Percentiles rank a stretch among this genome's conserved stretches.
Conservation (phyloP, 1,140 invertebrate genomes). For the Gyrodactylus salaris region DNA sequence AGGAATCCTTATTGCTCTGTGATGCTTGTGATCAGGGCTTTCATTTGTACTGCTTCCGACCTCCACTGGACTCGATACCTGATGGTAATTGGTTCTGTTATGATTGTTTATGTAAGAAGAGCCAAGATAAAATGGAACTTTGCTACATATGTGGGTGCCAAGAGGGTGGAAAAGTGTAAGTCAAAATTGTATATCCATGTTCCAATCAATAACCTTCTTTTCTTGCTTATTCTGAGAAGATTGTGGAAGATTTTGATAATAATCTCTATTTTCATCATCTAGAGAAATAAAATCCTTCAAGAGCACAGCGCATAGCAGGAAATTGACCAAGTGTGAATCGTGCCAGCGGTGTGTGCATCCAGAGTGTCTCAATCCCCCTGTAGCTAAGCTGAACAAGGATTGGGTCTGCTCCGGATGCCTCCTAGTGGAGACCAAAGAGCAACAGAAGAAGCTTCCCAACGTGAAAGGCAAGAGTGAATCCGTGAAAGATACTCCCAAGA, state of each 20-base stretch:
- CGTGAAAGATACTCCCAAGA: not conserved
- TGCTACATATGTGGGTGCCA: conserved; percentile 13
- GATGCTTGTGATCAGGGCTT: conserved; percentile 88
- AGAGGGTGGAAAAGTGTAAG: not conserved
- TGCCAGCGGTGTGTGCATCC: conserved; percentile 6
- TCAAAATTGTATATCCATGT: too few relatives aligned
- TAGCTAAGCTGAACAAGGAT: not conserved
- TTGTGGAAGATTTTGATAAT: too few relatives aligned
- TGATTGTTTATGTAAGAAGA: conserved; percentile 78
- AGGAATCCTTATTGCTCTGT: conserved; percentile 63
- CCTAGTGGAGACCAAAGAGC: not conserved
- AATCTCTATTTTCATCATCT: not conserved
- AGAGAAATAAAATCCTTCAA: not conserved
- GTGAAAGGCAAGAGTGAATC: not conserved
- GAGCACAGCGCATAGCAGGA: not conserved
- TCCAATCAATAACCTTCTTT: too few relatives aligned
- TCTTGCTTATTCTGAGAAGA: too few relatives aligned
- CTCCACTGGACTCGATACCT: conserved; percentile 65
- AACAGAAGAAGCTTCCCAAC: not conserved
- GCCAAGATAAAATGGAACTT: conserved; percentile 5
- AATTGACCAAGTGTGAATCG: conserved; percentile 8
- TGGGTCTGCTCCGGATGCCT: conserved; percentile 6
- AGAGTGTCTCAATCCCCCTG: conserved; percentile 5
- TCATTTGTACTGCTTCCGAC: conserved; percentile 76
- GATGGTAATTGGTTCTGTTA: conserved; percentile 87